Evolutionary conservation across 2,797 vertebrate genomes (phyloP), one percentile per base, ranked within the genome.

Genomic region (Sphenopsis melanotis): DNA sequence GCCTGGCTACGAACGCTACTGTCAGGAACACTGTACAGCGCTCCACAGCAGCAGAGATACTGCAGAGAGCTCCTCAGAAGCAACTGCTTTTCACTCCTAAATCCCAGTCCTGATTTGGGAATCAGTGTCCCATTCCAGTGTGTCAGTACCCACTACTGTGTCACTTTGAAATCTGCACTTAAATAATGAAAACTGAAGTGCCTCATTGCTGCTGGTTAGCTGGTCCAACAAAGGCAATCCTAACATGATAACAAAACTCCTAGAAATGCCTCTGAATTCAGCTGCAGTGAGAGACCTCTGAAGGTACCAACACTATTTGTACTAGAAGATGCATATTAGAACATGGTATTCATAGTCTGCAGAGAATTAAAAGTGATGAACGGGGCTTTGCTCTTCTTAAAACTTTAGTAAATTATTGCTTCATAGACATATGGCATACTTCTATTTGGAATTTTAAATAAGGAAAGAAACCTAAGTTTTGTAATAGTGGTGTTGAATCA

Each of bases 351-450:
- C 44, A 11, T 15, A 53, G 79, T 75, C 53, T 27, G 6, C 37
- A 83, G 75, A 71, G 46, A 83, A 70, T 80, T 78, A 92, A 36
- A 88, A 95, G 88, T 76, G 83, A 93, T 74, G 32, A 85, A 94
- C 2, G 3, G 30, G 41, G 16, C 71, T 90, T 80, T 87, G 59
- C 68, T 86, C 37, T 86, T 93, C 90, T 91, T 87, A 65, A 82
- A 72, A 74, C 30, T 59, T 59, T 7, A 37, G 46, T 37, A 63
- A 24, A 39, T 60, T 42, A 87, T 14, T 89, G 50, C 61, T 75
- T 94, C n/a, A 34, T 12, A 81, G 24, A 66, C 46, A 59, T 39
- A 59, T 15, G 12, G 5, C n/a, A 66, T 50, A 68, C 39, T 52
- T 53, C 10, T 26, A 61, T 52, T 76, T 74, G 64, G 71, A 53